Conservation (phyloP, 2,797 vertebrate species). For the Myiothlypis coronata region DNA sequence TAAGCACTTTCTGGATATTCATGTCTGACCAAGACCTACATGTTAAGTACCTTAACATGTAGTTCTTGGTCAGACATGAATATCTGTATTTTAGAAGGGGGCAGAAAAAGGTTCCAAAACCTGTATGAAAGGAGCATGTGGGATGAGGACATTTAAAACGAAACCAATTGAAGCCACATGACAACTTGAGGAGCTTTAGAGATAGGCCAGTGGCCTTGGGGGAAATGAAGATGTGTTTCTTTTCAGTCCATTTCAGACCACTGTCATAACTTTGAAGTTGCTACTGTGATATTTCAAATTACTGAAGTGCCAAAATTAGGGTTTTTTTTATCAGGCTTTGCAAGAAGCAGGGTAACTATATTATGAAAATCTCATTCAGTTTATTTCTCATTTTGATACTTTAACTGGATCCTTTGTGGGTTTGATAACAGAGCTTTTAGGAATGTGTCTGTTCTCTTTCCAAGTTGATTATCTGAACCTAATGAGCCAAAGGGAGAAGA, state of each 20-base stretch:
- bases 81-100: not conserved
- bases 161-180: not conserved
- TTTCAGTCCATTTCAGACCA: not conserved
- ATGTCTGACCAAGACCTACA: too few species aligned
- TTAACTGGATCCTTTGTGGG: not conserved
- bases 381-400: not conserved
- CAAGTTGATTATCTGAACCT: not conserved
- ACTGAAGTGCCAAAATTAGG: not conserved
- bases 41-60: not conserved
- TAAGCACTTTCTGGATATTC: not conserved
- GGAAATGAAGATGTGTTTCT: not conserved
- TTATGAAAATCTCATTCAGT: not conserved
- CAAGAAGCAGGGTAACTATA: not conserved
- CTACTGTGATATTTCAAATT: not conserved
- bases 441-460: constrained; percentile 17
- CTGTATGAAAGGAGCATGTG: not conserved
- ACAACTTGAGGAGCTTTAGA: not conserved
- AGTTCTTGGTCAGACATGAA: not conserved
- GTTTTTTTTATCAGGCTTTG: constrained; percentile 4
- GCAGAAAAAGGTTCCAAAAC: not conserved
- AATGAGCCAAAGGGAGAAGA: not conserved
- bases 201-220: not conserved
- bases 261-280: not conserved
- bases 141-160: not conserved
- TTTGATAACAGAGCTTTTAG: not conserved